phyloP scores from a whole-genome alignment of 2,113 vertebrate species.

The Microcebus tavaratra region DNA sequence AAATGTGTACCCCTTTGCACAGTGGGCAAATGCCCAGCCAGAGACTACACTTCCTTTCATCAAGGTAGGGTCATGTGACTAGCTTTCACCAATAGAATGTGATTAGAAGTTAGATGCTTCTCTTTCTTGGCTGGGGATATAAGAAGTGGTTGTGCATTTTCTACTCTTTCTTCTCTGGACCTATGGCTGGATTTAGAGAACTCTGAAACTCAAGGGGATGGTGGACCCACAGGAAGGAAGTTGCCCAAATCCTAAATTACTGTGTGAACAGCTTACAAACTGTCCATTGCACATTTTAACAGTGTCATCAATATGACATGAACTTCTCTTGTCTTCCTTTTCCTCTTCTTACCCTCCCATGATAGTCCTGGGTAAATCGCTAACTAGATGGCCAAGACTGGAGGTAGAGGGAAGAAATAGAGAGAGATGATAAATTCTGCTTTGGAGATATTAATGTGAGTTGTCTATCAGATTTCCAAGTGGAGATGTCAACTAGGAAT shows the following conservation, averaged over 20 bases:
- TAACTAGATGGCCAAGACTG: not conserved
- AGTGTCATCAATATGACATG: not conserved
- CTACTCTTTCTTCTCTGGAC: not conserved
- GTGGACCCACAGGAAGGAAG: not conserved
- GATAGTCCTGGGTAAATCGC: not conserved
- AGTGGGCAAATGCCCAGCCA: not conserved
- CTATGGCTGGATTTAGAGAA: not conserved
- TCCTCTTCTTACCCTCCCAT: not conserved
- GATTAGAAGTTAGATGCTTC: not conserved
- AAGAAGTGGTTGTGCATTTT: not conserved
- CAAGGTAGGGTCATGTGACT: not conserved
- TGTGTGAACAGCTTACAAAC: not conserved
- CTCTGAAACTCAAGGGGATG: not conserved
- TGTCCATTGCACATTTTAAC: not conserved
- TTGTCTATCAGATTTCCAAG: not conserved
- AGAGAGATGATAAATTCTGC: not conserved
- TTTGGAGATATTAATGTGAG: not conserved
- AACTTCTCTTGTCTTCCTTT: not conserved
- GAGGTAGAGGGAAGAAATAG: not conserved
- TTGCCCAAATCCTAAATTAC: not conserved
- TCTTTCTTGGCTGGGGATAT: not conserved
- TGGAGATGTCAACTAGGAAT: not conserved
- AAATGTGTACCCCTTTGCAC: not conserved
- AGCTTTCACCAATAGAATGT: not conserved
- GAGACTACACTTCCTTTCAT: not conserved